Evolutionary conservation across 2,797 vertebrate species (phyloP).

Genomic region (Ctenochaetus hawaiiensis): DNA sequence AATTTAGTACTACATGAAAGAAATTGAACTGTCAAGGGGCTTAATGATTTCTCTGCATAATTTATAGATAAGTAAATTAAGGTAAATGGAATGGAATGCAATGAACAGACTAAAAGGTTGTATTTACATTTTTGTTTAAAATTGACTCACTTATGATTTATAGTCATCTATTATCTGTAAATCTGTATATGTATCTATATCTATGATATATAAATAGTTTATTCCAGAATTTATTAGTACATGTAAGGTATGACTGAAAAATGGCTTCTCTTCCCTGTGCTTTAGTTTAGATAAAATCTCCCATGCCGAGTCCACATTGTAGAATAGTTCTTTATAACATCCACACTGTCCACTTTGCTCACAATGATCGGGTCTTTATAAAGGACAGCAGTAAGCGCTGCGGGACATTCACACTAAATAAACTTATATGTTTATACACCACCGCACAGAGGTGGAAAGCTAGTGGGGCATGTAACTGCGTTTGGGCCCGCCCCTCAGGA

Average conservation of each 20-base stretch:
- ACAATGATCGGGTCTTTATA: constrained; percentile 41
- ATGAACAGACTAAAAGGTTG: no score
- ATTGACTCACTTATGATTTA: neutral
- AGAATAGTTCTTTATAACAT: constrained; percentile 26
- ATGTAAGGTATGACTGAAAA: neutral
- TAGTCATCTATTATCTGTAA: neutral
- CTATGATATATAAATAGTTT: neutral
- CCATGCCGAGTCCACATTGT: neutral
- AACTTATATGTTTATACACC: constrained; percentile 84
- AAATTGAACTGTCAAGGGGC: no score
- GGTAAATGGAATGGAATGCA: no score
- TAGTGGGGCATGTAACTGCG: constrained; percentile 83
- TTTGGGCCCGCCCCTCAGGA: constrained; percentile 64
- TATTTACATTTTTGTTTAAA: neutral
- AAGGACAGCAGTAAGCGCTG: constrained; percentile 53
- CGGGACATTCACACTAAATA: constrained; percentile 85
- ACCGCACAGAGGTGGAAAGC: constrained; percentile 67
- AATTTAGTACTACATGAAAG: neutral
- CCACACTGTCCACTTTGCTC: constrained; percentile 20
- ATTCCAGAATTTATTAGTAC: neutral
- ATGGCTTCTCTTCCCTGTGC: neutral
- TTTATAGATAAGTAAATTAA: no score
- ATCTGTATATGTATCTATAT: no score
- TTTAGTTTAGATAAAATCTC: neutral
- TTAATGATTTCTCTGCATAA: neutral